Base-by-base conservation (phyloP, 64 coral and sea anemone genomes). In the Pocillopora verrucosa region DNA sequence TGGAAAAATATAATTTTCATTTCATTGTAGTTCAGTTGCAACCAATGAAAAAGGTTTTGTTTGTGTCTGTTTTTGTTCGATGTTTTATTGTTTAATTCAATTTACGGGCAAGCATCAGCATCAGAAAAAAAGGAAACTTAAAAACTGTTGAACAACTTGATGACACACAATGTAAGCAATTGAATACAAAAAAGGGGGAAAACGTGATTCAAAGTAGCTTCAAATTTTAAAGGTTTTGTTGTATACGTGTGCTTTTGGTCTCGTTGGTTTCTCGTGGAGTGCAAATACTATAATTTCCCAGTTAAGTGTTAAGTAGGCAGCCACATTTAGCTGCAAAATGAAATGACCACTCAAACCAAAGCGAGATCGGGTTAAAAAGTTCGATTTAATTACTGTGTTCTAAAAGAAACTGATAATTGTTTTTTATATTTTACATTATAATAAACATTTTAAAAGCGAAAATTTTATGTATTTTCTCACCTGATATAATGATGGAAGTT, bases 401-500 rank as follows among this genome's bases (percentile, higher is more conserved):
- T 76, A 45, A 76, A 38, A 35, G 15, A 45, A 76, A 15, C 22
- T 16, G 73, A 76, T 76, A 76, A 76, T 76, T 76, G 73, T 38
- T 56, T 45, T 76, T 56, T 20, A 38, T 13, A 76, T 45, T 38
- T 56, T 76, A 24, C 59, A 26, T 5, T 51, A 76, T 76, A 22
- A 17, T 4, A 51, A 76, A 45, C 13, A 16, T 76, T 76, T 76
- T 45, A 76, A 76, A 76, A 4, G 75, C 51, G 15, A 17, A 20
- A 2, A 38, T 19, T 51, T 15, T 22, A 10, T 76, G 35, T 76
- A 38, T 56, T 41, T 76, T 76, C 51, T 76, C 4, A 7, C 75
- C 15, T 10, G 7, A 41, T 10, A 51, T 76, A 76, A 76, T 38
- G 38, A 76, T 15, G 20, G 9, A 14, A 1, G 30, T 30, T 30